Base-by-base conservation (phyloP, 2,797 vertebrate species). In the Margarornis squamiger region DNA sequence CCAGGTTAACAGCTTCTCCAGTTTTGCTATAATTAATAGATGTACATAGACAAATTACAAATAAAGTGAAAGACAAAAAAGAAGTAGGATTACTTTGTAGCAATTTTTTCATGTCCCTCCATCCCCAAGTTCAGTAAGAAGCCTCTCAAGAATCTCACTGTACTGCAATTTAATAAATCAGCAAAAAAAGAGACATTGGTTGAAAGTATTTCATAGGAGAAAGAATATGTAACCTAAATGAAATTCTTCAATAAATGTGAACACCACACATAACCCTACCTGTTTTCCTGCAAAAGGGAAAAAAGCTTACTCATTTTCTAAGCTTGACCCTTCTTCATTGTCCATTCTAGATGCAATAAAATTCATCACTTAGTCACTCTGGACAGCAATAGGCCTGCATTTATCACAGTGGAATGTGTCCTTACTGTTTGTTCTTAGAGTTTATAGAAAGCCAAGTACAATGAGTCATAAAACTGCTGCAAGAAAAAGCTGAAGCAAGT, bases 401-500 rank as follows among this genome's bases (percentile, higher is more conserved):
- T 79, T 90, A 80, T 36, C 45, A 65, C 12, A 21, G 61, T 85
- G 45, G 12, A 90, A 91, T 2, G 11, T 5, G 1, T 92, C 80
- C 71, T 93, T 67, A 63, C 38, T 36, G 27, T 71, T 89, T 52
- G 15, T 79, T 92, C 86, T 84, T 87, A 94, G 2, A 49, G 73
- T 55, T 93, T 86, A 90, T 0, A 5, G 73, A 81, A 93, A 78
- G 79, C 27, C 63, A 92, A 92, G 83, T 61, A 79, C 30, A 92
- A 34, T 77, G 95, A 94, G 52, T 92, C 77, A 93, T 62, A 89
- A 70, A 74, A 46, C 26, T 85, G 90, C 89, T 96, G 93, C 82
- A 95, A 86, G 70, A 94, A 93, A 96, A 84, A 92, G 54, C 86
- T 95, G 84, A 86, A 94, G 91, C 27, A 87, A 84, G 67, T 97